A percentile compares a stretch with the other conserved stretches of the same genome.
Conservation (phyloP, 2,797 vertebrate species). For the Staurois parvus region DNA sequence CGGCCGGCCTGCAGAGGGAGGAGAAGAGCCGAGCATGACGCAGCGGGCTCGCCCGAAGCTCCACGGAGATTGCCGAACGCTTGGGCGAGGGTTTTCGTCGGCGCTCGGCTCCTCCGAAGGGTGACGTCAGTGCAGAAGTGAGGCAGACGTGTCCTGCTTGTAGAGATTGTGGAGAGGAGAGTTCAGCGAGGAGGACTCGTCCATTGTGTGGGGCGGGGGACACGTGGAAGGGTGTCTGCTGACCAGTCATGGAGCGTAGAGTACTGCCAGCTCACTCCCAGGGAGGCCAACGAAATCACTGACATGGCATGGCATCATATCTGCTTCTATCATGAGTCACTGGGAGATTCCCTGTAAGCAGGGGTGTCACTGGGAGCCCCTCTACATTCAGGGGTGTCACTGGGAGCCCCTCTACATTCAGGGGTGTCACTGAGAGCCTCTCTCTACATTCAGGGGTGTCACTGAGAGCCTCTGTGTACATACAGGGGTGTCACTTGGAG, state of each 20-base stretch:
- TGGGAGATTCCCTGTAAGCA: too few species aligned
- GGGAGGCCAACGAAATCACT: too few species aligned
- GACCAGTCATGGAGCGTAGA: background rate
- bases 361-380: too few species aligned
- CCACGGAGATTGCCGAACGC: constrained; percentile 27
- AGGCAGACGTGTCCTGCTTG: constrained; percentile 56
- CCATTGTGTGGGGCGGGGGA: constrained; percentile 36
- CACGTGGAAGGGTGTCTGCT: constrained; percentile 38
- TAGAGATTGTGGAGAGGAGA: background rate
- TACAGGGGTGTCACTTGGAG: too few species aligned
- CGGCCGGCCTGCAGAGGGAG: constrained; percentile 25
- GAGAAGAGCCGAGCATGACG: constrained; percentile 30
- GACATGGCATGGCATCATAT: too few species aligned
- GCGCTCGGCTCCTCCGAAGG: constrained; percentile 20
- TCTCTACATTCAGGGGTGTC: too few species aligned
- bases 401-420: too few species aligned
- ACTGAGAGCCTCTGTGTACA: too few species aligned
- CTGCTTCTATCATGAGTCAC: too few species aligned
- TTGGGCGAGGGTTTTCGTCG: constrained; percentile 49
- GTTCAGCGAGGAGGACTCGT: background rate
- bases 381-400: too few species aligned
- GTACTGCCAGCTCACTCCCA: too few species aligned
- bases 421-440: too few species aligned
- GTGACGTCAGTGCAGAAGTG: constrained; percentile 55
- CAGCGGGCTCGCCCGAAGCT: constrained; percentile 13